A percentile compares a stretch with the other conserved stretches of the same genome.
phyloP scores from a whole-genome alignment of 2,113 vertebrate species.

The Pseudonaja textilis region DNA sequence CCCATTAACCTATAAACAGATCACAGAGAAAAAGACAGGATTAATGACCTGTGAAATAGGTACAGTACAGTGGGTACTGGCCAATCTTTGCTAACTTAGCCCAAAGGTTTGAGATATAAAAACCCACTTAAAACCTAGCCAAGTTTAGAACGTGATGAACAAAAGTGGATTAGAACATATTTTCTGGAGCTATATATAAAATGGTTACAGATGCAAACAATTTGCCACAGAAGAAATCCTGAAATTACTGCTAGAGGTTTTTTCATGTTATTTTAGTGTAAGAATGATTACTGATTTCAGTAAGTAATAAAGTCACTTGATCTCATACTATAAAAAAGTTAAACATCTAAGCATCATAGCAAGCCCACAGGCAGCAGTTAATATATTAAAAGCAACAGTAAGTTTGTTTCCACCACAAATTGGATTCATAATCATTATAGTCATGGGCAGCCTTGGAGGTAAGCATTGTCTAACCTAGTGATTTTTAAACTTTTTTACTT shows the following conservation, averaged over 20 bases:
- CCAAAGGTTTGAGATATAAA: conserved; percentile 25
- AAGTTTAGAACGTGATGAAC: conserved; percentile 8
- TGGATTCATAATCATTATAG: background rate
- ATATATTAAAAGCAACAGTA: background rate
- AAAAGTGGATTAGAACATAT: conserved; percentile 17
- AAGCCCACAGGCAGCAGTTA: background rate
- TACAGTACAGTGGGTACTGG: conserved; percentile 36
- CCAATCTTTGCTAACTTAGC: conserved; percentile 18
- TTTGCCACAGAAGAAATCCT: background rate
- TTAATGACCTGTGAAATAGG: conserved; percentile 49
- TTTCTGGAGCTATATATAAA: background rate
- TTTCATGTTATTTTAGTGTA: background rate
- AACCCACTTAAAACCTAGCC: background rate
- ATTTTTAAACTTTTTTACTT: background rate
- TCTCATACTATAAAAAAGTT: background rate
- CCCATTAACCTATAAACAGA: background rate
- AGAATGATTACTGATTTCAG: background rate
- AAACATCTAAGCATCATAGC: background rate
- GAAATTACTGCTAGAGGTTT: background rate
- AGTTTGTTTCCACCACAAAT: background rate
- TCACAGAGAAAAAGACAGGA: conserved; percentile 20
- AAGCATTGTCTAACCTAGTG: background rate
- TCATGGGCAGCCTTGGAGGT: background rate
- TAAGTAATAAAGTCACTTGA: background rate
- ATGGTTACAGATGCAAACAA: background rate